A percentile compares a stretch with the other conserved stretches of the same genome.
phyloP scores from a whole-genome alignment of 2,113 vertebrate genomes.

The Chloroceryle aenea region DNA sequence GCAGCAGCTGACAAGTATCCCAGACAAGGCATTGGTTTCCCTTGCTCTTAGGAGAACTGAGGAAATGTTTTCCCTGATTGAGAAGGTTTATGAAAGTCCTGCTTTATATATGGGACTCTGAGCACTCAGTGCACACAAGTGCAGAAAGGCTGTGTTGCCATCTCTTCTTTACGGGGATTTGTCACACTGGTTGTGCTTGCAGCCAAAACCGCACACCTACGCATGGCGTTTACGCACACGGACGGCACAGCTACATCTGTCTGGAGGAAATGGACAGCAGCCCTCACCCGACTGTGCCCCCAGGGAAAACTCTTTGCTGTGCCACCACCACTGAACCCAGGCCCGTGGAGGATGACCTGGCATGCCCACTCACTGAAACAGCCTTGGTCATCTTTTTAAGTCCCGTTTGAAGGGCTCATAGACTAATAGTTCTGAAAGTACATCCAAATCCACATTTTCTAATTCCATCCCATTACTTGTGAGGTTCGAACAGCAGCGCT shows the following conservation, averaged over 20 bases:
- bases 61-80: neutral
- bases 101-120: neutral
- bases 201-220: neutral
- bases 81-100: neutral
- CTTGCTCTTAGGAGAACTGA: neutral
- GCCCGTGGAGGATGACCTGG: rapidly evolving
- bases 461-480: neutral
- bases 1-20: neutral
- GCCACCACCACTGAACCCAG: neutral
- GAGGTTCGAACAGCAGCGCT: neutral
- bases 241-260: neutral
- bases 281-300: neutral
- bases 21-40: neutral
- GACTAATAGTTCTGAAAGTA: neutral
- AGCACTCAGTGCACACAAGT: neutral
- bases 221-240: neutral
- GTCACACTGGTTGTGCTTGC: neutral
- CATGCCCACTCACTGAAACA: neutral
- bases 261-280: neutral
- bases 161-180: neutral
- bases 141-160: neutral
- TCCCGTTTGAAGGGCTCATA: neutral
- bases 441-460: neutral
- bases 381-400: neutral
- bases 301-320: neutral